These are phyloP conservation scores for Burhinus bistriatus DNA, from an alignment of 2,113 vertebrate species.

Conservation along the genomic window DNA sequence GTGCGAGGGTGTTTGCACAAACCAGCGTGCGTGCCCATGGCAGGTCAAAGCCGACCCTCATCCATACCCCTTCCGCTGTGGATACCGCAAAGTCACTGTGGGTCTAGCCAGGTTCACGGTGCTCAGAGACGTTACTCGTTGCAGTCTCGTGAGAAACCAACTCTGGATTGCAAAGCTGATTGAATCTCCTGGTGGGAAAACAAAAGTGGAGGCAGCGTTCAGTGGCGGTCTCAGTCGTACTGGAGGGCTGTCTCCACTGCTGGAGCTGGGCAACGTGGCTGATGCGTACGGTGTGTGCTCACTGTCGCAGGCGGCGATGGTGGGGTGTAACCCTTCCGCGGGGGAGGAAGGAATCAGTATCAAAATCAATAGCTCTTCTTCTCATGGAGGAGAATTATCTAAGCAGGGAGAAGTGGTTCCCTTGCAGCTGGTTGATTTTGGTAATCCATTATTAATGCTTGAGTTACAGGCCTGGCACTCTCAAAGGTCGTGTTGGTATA, in stretches of 20 bases:
- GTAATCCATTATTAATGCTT: slow-evolving; percentile 48
- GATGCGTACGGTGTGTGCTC: background rate
- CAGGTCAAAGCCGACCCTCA: background rate
- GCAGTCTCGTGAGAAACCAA: background rate
- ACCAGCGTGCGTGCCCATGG: accelerated
- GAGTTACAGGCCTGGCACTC: slow-evolving; percentile 15
- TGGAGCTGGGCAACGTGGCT: background rate
- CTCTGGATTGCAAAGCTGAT: accelerated
- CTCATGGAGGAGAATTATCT: slow-evolving; percentile 13
- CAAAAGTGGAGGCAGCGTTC: accelerated
- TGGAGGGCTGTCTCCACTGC: too few species aligned
- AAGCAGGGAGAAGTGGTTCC: slow-evolving; percentile 44
- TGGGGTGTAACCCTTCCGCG: background rate
- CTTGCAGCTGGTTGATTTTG: slow-evolving; percentile 49
- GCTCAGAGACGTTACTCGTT: accelerated
- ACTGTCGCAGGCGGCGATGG: background rate
- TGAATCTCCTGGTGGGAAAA: background rate
- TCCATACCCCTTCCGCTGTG: background rate
- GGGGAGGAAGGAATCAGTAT: slow-evolving; percentile 26
- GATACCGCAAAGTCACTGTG: accelerated
- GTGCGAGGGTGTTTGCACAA: background rate
- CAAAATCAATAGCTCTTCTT: slow-evolving; percentile 64
- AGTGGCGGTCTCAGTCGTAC: accelerated
- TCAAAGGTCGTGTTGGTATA: background rate
- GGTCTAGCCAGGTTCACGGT: background rate